Evolutionary conservation across 2,888 invertebrate genomes (phyloP), one percentile per base, ranked within the genome.

Genomic region (Ophion ventricosus): DNA sequence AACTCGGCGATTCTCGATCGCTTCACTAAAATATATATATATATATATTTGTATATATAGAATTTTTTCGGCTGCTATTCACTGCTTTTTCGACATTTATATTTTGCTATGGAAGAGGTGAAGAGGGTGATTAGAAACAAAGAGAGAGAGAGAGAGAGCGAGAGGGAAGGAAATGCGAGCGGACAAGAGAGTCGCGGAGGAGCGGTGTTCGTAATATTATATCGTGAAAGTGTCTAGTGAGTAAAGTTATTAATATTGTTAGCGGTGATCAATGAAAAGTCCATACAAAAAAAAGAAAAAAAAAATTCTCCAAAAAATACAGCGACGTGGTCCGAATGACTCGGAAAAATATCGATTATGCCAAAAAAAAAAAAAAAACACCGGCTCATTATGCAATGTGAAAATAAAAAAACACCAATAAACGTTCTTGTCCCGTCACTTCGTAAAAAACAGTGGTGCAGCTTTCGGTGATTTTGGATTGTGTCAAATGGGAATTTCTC

Each of bases 171-270:
- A 69, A 40, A 25, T 43, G n/a, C 40, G 43, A 57, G 23, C 54
- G 78, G 84, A 70, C 81, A 80, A 81, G 69, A 86, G 80, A 85
- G 69, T 86, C 83, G 80, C 83, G 85, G 61, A 79, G 69, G 81
- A 78, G 70, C 64, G 83, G 85, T 85, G 86, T 84, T 83, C 69
- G 84, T 84, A 82, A 84, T 61, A 82, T 81, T 64, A 49, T n/a
- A 63, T 80, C 23, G 83, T 83, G 83, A 83, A 54, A 35, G 56
- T 61, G 57, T 43, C 80, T 61, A 54, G 69, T 63, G 56, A 70
- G 76, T 64, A 35, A 64, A 40, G n/a, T 43, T 78, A 8, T 59
- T 69, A 59, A 63, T 54, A 35, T 72, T 59, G 54, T 79, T 78
- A 79, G 82, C 82, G 43, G 82, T 83, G 82, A 79, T 74, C 49